Conservation (phyloP, 2,888 invertebrate species). For the Tricholauxania praeusta region DNA sequence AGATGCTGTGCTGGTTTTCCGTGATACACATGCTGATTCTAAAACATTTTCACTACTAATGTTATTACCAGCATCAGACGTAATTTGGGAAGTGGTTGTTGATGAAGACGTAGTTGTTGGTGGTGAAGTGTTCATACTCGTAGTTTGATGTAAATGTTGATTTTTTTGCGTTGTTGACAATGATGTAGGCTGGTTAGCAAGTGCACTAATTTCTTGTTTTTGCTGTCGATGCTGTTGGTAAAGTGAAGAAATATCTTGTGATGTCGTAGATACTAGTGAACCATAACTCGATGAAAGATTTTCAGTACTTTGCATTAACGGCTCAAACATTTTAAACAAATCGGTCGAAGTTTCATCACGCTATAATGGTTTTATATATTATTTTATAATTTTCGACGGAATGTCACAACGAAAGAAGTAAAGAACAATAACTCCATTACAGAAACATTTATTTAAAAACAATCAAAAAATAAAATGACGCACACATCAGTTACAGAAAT, state of each 20-base stretch:
- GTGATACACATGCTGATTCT: constrained; percentile 65
- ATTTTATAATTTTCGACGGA: neutral
- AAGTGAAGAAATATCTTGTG: constrained; percentile 14
- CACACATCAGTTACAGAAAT: no score
- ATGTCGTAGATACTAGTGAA: constrained; percentile 12
- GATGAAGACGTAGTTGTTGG: constrained; percentile 57
- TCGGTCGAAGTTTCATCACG: constrained; percentile 68
- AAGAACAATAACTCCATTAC: constrained; percentile 18
- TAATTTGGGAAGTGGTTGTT: constrained; percentile 49
- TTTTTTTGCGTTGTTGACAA: neutral
- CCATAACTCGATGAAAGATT: constrained; percentile 34
- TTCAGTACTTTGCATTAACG: constrained; percentile 58
- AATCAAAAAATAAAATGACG: no score
- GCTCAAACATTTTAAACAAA: constrained; percentile 66
- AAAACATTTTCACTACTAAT: constrained; percentile 56
- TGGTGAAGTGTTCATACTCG: constrained; percentile 39
- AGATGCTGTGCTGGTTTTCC: constrained; percentile 73
- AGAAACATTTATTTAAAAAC: neutral
- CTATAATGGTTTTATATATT: constrained; percentile 55
- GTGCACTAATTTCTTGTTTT: constrained; percentile 33
- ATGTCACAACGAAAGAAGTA: constrained; percentile 4
- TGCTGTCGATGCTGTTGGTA: constrained; percentile 34
- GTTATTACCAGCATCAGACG: constrained; percentile 54
- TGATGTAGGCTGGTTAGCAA: neutral
- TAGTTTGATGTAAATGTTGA: constrained; percentile 18